These are phyloP conservation scores for Eriocheir sinensis DNA, from an alignment of 1,140 invertebrate genomes.

Conservation along the genomic window DNA sequence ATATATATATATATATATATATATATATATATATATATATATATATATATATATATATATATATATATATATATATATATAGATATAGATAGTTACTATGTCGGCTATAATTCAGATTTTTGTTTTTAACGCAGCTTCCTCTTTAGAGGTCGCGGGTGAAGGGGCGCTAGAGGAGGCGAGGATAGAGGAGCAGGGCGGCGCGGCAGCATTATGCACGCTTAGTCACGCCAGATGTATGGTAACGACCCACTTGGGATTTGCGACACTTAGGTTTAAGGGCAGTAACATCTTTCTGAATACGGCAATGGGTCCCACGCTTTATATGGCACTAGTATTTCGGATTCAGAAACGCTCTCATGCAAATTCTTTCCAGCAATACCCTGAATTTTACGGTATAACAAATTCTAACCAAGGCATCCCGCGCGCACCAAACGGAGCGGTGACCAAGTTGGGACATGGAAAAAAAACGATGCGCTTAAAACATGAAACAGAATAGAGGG, in stretches of 20 bases:
- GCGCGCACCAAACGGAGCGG: background rate
- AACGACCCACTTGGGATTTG: background rate
- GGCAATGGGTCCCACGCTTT: background rate
- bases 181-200: background rate
- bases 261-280: background rate
- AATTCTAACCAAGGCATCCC: background rate
- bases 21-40: slow-evolving; percentile 28
- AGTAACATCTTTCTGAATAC: background rate
- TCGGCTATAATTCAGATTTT: no score
- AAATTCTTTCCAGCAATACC: background rate
- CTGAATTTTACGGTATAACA: background rate
- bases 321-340: background rate
- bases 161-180: background rate
- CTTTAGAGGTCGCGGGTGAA: no score
- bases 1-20: background rate
- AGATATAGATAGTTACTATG: no score
- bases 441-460: no score
- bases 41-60: background rate
- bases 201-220: background rate
- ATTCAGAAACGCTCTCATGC: background rate
- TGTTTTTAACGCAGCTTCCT: background rate
- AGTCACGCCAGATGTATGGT: background rate
- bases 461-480: no score
- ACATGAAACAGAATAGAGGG: no score
- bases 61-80: background rate